These are phyloP conservation scores for Pygoscelis antarcticus DNA, from an alignment of 2,113 vertebrate genomes.

Conservation along the genomic window DNA sequence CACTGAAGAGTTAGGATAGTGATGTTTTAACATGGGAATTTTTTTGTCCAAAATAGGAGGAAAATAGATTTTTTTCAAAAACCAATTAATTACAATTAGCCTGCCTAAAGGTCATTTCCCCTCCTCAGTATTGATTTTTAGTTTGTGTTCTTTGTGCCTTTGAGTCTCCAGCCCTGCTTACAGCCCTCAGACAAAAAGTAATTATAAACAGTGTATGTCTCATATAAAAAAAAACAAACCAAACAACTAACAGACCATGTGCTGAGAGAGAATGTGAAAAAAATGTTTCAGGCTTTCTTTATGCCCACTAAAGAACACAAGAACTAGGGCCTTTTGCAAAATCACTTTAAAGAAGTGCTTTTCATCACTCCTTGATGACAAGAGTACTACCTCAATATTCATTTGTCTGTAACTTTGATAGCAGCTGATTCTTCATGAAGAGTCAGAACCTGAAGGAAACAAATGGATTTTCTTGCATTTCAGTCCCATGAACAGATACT, in stretches of 20 bases:
- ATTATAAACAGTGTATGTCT: neutral
- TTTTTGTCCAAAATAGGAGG: neutral
- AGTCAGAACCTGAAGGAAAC: neutral
- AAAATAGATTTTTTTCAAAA: neutral
- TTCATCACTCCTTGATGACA: neutral
- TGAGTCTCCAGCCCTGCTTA: neutral
- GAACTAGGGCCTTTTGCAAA: neutral
- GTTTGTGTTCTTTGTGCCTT: neutral
- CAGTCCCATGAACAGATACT: neutral
- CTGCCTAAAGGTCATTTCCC: neutral
- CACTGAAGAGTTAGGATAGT: neutral
- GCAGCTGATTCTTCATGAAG: neutral
- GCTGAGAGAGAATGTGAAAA: neutral
- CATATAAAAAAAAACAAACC: neutral
- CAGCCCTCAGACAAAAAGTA: neutral
- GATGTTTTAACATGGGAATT: neutral
- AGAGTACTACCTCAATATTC: neutral
- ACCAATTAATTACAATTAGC: neutral
- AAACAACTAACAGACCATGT: accelerated
- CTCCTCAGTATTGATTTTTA: neutral
- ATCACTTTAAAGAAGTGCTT: neutral
- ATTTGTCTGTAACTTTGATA: neutral
- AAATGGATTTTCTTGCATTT: neutral
- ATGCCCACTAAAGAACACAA: neutral
- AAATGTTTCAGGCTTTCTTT: neutral